These are phyloP conservation scores for Myotis planiceps DNA, from an alignment of 2,797 vertebrate species.

Conservation along the genomic window DNA sequence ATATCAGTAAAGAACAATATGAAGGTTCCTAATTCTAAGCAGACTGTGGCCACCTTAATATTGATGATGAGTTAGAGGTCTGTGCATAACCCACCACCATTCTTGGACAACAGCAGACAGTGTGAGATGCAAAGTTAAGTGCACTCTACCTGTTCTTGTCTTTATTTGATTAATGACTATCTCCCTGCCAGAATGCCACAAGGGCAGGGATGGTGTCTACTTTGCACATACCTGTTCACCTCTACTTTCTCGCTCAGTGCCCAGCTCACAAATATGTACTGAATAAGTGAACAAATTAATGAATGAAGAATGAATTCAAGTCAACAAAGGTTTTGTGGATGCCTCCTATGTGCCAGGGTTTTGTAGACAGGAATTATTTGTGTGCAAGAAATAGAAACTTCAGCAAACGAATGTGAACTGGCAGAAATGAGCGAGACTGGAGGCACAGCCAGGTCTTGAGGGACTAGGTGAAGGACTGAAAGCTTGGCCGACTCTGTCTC, in stretches of 20 bases:
- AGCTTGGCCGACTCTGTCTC: background rate
- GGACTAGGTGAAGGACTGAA: background rate
- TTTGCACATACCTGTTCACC: background rate
- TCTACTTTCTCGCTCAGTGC: background rate
- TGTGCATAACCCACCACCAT: background rate
- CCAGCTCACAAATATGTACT: background rate
- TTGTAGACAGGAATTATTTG: background rate
- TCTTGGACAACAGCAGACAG: background rate
- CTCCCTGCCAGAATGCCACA: background rate
- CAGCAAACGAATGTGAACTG: background rate
- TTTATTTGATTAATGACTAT: background rate
- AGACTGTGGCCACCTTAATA: background rate
- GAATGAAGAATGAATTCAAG: background rate
- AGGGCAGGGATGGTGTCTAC: background rate
- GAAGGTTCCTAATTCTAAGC: background rate
- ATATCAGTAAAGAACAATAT: background rate
- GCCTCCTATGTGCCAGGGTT: background rate
- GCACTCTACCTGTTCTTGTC: background rate
- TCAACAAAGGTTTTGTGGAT: background rate
- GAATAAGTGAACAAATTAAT: background rate
- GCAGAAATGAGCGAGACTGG: background rate
- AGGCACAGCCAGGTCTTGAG: background rate
- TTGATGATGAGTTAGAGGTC: background rate
- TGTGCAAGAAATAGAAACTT: constrained; percentile 32
- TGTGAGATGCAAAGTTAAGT: background rate